Conservation (phyloP, 2,888 invertebrate species). For the Gerris lacustris region DNA sequence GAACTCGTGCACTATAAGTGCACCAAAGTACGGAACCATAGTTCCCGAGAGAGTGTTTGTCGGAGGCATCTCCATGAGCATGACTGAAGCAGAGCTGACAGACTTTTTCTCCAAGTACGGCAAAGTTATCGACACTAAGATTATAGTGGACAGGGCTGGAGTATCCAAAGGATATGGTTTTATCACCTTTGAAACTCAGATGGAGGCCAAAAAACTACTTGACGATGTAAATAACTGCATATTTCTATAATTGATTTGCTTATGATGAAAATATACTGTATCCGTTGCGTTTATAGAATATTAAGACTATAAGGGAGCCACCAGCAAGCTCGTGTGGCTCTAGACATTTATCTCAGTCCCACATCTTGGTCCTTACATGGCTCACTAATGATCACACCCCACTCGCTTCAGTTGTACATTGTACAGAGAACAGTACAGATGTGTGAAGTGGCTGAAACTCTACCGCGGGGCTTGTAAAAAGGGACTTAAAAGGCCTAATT, state of each 20-base stretch:
- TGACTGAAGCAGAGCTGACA: conserved; percentile 82
- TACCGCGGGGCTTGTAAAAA: no score
- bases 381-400: no score
- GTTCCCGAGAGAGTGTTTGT: conserved; percentile 94
- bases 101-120: conserved; percentile 84
- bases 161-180: conserved; percentile 89
- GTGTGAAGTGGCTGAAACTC: no score
- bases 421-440: no score
- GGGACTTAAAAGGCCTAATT: no score
- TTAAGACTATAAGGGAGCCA: no score
- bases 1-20: conserved; percentile 35
- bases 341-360: no score
- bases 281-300: neutral
- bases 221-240: conserved; percentile 46
- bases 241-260: conserved; percentile 16
- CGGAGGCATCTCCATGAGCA: conserved; percentile 86
- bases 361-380: no score
- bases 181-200: conserved; percentile 76
- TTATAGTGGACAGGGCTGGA: conserved; percentile 87
- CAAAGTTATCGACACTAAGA: conserved; percentile 82
- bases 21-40: conserved; percentile 45
- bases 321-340: no score
- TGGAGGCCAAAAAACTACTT: conserved; percentile 64
- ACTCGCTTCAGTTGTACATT: no score
- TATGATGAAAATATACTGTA: neutral